A percentile compares a stretch with the other conserved stretches of the same genome.
Conservation (phyloP, 2,113 vertebrate genomes). For the Dendropsophus ebraccatus region DNA sequence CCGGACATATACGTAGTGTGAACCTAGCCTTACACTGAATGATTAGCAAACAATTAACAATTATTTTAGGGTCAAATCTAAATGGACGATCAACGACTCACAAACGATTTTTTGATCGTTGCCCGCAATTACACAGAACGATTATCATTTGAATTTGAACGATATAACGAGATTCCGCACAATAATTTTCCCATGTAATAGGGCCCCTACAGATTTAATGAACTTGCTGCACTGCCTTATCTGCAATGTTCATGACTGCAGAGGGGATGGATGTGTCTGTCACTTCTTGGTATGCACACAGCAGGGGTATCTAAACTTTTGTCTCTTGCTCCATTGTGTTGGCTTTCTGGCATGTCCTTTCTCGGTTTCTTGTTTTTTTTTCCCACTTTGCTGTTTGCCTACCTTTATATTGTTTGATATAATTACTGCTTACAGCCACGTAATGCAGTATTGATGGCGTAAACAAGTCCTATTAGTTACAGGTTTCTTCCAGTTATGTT, state of each 20-base stretch:
- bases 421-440: not conserved
- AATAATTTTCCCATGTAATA: too few relatives aligned
- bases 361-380: too few relatives aligned
- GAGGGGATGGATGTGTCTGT: not conserved
- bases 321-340: not conserved
- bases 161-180: too few relatives aligned
- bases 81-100: too few relatives aligned
- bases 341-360: not conserved
- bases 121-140: too few relatives aligned
- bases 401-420: not conserved
- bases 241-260: not conserved
- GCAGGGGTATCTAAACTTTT: constrained; percentile 6
- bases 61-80: too few relatives aligned
- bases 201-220: too few relatives aligned
- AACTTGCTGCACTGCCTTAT: not conserved
- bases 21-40: too few relatives aligned
- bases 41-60: too few relatives aligned
- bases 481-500: not conserved
- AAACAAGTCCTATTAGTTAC: not conserved
- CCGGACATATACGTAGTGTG: too few relatives aligned
- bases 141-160: too few relatives aligned
- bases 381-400: not conserved
- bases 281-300: not conserved
- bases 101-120: too few relatives aligned
- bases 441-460: constrained; percentile 13